Evolutionary conservation across 2,113 vertebrate genomes (phyloP).

Genomic region (Apteryx owenii): DNA sequence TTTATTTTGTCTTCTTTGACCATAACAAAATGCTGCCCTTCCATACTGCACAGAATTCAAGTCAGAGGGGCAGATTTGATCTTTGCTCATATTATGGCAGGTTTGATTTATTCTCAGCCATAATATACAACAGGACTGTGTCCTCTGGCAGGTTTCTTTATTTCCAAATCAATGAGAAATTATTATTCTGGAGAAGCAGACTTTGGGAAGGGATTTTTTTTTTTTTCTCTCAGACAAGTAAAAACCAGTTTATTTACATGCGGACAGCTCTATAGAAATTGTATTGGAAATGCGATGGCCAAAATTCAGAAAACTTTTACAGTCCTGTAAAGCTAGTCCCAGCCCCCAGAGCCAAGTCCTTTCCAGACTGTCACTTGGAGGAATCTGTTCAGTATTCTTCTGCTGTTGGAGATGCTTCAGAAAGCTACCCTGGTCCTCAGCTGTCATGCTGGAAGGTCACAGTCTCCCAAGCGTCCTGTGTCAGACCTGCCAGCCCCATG

Average conservation of each 20-base stretch:
- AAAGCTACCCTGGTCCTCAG: too few relatives aligned
- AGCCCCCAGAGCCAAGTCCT: not conserved
- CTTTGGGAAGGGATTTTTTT: not conserved
- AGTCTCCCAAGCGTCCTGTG: too few relatives aligned
- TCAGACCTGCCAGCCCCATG: not conserved
- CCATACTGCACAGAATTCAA: slow-evolving; percentile 25
- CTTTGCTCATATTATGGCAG: slow-evolving; percentile 24
- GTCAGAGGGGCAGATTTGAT: slow-evolving; percentile 20
- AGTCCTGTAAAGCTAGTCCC: not conserved
- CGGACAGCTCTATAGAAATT: not conserved
- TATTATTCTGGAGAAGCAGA: not conserved
- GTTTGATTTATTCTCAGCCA: slow-evolving; percentile 55
- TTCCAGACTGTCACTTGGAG: not conserved
- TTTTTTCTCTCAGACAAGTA: not conserved
- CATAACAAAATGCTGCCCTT: slow-evolving; percentile 25
- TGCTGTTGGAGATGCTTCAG: too few relatives aligned
- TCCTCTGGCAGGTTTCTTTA: slow-evolving; percentile 12
- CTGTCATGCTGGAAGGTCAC: too few relatives aligned
- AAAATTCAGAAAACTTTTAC: not conserved
- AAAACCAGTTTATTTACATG: not conserved
- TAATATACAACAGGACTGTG: not conserved
- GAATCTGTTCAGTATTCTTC: not conserved
- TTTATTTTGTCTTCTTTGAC: not conserved
- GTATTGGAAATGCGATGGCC: not conserved
- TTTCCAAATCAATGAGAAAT: slow-evolving; percentile 40